Evolutionary conservation across 1,140 invertebrate genomes (phyloP).

Genomic region (Anoplolepis gracilipes): DNA sequence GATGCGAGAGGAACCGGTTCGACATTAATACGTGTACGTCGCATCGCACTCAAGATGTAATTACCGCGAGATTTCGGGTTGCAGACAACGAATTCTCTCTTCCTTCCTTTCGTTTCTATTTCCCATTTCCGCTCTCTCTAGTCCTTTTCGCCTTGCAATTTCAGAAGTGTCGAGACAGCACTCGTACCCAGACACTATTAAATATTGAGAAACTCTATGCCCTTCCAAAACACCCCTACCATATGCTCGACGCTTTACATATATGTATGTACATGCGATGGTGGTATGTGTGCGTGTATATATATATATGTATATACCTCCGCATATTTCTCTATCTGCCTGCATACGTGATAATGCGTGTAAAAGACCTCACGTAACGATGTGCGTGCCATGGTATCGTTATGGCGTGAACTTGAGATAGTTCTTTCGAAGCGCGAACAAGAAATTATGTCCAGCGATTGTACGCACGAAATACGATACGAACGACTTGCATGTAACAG

Average conservation of each 20-base stretch:
- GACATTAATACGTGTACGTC: conserved; percentile 29
- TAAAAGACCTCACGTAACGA: conserved; percentile 15
- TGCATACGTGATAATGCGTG: conserved; percentile 33
- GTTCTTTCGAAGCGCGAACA: conserved; percentile 3
- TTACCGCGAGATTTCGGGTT: conserved; percentile 36
- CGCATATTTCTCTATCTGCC: conserved; percentile 12
- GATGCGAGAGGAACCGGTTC: background rate
- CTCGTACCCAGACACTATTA: conserved; percentile 84
- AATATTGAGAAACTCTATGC: conserved; percentile 83
- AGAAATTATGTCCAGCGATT: background rate
- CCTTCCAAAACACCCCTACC: conserved; percentile 30
- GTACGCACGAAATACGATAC: background rate
- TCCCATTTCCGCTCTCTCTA: conserved; percentile 65
- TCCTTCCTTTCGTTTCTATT: conserved; percentile 66
- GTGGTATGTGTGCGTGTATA: no score
- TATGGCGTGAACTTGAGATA: background rate
- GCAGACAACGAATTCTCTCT: conserved; percentile 49
- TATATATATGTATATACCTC: background rate
- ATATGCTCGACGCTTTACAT: background rate
- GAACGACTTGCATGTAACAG: no score
- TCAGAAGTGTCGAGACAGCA: conserved; percentile 85
- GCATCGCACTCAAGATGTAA: conserved; percentile 67
- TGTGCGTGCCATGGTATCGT: background rate
- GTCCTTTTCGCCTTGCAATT: conserved; percentile 82
- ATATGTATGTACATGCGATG: background rate